These are phyloP conservation scores for Diglossa cyanea DNA, from an alignment of 2,797 vertebrate genomes.

Conservation along the genomic window DNA sequence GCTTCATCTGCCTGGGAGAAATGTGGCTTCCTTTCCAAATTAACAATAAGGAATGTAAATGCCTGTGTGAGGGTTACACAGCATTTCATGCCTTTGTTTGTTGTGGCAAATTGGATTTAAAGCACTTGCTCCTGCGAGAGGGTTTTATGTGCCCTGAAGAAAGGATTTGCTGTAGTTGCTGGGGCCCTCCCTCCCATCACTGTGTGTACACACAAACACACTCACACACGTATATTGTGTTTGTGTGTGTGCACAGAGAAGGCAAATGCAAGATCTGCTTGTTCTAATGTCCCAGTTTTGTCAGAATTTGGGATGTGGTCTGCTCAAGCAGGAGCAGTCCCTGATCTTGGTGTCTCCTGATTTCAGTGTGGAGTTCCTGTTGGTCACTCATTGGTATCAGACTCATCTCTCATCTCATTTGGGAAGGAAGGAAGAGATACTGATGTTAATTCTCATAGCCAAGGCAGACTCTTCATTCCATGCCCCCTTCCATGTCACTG, in stretches of 20 bases:
- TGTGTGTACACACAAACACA: fast-evolving
- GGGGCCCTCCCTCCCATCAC: neutral
- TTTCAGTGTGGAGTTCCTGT: fast-evolving
- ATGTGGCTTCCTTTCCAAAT: neutral
- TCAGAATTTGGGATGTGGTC: neutral
- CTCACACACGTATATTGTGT: fast-evolving
- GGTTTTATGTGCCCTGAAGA: neutral
- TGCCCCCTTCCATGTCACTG: fast-evolving
- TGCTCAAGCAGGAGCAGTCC: neutral
- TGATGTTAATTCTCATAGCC: fast-evolving
- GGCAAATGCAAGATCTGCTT: fast-evolving
- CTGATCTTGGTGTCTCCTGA: fast-evolving
- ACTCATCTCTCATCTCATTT: fast-evolving
- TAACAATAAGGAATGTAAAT: neutral
- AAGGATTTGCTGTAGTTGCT: neutral
- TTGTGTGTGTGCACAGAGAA: neutral
- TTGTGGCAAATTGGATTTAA: slow-evolving; percentile 34
- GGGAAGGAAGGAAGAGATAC: neutral
- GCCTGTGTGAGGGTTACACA: neutral
- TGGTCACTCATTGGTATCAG: fast-evolving
- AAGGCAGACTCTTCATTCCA: fast-evolving
- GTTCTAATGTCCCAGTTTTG: neutral
- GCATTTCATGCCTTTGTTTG: neutral
- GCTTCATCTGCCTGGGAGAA: neutral
- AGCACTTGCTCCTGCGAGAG: neutral